phyloP scores from a whole-genome alignment of 2,888 invertebrate genomes.

The Serrognathus titanus region DNA sequence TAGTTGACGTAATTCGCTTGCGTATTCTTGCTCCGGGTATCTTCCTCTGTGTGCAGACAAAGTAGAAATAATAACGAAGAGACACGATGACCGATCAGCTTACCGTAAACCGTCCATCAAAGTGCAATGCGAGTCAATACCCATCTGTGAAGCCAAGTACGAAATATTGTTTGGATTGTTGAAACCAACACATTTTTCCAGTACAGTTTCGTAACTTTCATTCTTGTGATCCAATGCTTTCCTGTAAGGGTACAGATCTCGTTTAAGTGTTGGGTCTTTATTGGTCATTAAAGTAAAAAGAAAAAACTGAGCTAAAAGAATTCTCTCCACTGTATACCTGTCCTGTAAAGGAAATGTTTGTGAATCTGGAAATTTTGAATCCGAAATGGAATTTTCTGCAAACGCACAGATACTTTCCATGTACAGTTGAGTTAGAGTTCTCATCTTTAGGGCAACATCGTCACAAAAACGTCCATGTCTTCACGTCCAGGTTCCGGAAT shows the following conservation, averaged over 20 bases:
- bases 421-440: no score
- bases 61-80: neutral
- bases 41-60: constrained; percentile 55
- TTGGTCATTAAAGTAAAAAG: constrained; percentile 12
- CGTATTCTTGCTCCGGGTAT: constrained; percentile 78
- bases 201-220: constrained; percentile 74
- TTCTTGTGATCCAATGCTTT: constrained; percentile 77
- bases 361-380: constrained; percentile 22
- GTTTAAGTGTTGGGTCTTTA: neutral
- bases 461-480: no score
- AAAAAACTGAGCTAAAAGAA: constrained; percentile 6
- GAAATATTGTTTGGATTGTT: constrained; percentile 86
- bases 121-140: constrained; percentile 67
- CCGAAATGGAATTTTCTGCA: neutral
- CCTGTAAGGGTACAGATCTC: constrained; percentile 50
- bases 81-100: constrained; percentile 28
- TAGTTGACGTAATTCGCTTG: constrained; percentile 77
- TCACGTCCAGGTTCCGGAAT: no score
- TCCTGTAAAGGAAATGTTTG: constrained; percentile 25
- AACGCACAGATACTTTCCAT: no score
- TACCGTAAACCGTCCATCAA: constrained; percentile 71
- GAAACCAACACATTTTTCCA: constrained; percentile 81
- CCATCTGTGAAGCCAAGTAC: constrained; percentile 73
- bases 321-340: constrained; percentile 13
- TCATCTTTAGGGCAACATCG: no score